Base-by-base conservation (phyloP, 1,140 invertebrate species). In the Contarinia nasturtii region DNA sequence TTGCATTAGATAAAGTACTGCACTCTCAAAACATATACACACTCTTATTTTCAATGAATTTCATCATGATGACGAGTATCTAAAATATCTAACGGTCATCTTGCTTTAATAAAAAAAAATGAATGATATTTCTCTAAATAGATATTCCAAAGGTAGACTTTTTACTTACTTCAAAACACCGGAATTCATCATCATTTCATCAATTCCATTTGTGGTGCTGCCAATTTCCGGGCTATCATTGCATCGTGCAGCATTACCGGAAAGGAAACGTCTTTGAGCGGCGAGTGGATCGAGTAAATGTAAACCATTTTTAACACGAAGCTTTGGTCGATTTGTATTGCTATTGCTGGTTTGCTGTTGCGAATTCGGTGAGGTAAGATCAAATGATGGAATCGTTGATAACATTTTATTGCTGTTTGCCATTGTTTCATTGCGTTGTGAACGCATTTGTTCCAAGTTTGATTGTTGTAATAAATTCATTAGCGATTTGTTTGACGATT, bases 391-490 rank as follows among this genome's bases (percentile, higher is more conserved):
- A n/a, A 43, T 43, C 27, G 27, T 27, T 2, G 41, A n/a, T 18
- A 20, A 7, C 18, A 43, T 18, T 18, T 43, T 43, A 18, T 18
- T 20, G 10, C 7, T 17, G 10, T 41, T 41, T 5, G 20, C n/a
- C 11, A 12, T 12, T 5, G 10, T 21, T 18, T 43, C 41, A 18
- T 40, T 40, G 41, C 17, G n/a, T 20, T 18, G 41, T 20, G n/a
- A 18, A 18, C n/a, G 18, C 18, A 18, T n/a, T 20, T 43, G n/a
- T 3, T 43, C 19, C 22, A 44, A 10, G 11, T 11, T 11, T 46
- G 63, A 58, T 0, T 71, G 71, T 49, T 72, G 68, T 54, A 73
- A 50, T 22, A 75, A 58, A 57, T 74, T 73, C 27, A 71, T 69
- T 22, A 74, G 64, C n/a, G 71, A 72, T 52, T 73, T 75, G 34